Evolutionary conservation across 1,140 invertebrate species (phyloP).

Genomic region (Pseudomyrmex gracilis): DNA sequence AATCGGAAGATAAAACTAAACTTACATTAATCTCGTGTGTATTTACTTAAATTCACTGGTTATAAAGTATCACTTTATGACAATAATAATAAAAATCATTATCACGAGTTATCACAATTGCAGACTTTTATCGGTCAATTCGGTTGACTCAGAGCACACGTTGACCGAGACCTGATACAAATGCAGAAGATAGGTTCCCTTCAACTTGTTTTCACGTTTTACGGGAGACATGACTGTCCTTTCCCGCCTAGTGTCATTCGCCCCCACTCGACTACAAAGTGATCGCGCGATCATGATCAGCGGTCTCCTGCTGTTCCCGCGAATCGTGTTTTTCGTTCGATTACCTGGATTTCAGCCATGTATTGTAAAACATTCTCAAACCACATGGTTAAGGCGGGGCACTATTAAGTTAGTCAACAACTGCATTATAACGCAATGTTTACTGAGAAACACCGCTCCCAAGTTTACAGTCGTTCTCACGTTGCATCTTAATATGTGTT

Average conservation of each 20-base stretch:
- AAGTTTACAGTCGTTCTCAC: constrained; percentile 1
- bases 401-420: background rate
- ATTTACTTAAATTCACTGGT: constrained; percentile 12
- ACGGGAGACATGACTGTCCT: constrained; percentile 5
- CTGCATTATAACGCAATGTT: background rate
- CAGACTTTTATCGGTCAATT: background rate
- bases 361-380: constrained; percentile 64
- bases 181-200: constrained; percentile 37
- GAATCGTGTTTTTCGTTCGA: constrained; percentile 64
- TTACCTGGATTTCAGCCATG: constrained; percentile 35
- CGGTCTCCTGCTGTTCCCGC: constrained; percentile 45
- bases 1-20: background rate
- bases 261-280: constrained; percentile 60
- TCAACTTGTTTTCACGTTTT: constrained; percentile 60
- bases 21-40: constrained; percentile 32
- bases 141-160: constrained; percentile 1
- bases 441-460: background rate
- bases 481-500: background rate
- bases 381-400: constrained; percentile 15
- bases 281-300: constrained; percentile 54
- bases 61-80: constrained; percentile 15
- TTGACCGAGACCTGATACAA: constrained; percentile 24
- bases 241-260: constrained; percentile 37
- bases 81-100: constrained; percentile 12
- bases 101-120: constrained; percentile 1